Percentiles rank a stretch among this genome's conserved stretches.
phyloP scores from a whole-genome alignment of 2,113 vertebrate genomes.

The Himantopus leucocephalus region DNA sequence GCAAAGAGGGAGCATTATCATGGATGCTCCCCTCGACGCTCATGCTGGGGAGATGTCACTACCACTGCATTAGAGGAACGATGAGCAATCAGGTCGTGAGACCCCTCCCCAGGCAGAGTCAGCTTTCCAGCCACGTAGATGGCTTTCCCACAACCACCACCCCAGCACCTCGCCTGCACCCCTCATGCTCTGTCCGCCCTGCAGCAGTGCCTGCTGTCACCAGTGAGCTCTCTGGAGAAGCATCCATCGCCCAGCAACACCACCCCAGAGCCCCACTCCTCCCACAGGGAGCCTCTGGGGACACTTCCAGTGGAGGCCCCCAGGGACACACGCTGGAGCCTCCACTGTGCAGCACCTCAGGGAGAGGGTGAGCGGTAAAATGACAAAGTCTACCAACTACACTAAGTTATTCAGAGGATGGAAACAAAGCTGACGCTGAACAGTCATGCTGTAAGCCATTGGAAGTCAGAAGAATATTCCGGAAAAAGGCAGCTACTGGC shows the following conservation, averaged over 20 bases:
- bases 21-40: rapidly evolving
- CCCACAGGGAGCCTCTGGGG: not conserved
- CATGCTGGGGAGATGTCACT: not conserved
- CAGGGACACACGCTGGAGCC: not conserved
- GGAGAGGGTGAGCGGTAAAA: not conserved
- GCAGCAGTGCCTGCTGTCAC: rapidly evolving
- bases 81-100: rapidly evolving
- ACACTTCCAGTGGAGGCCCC: not conserved
- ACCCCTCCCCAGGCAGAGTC: not conserved
- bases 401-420: not conserved
- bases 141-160: not conserved
- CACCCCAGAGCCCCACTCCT: not conserved
- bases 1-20: not conserved
- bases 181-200: not conserved
- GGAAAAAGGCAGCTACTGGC: not conserved
- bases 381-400: not conserved
- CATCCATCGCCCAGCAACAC: not conserved
- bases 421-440: not conserved
- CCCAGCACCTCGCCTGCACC: not conserved
- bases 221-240: not conserved
- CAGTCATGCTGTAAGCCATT: not conserved
- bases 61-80: not conserved
- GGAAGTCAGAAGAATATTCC: not conserved
- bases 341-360: not conserved
- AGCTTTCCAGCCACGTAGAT: not conserved